Percentiles rank a stretch among this genome's conserved stretches.
phyloP scores from a whole-genome alignment of 1,140 invertebrate genomes.

The Cydia pomonella region DNA sequence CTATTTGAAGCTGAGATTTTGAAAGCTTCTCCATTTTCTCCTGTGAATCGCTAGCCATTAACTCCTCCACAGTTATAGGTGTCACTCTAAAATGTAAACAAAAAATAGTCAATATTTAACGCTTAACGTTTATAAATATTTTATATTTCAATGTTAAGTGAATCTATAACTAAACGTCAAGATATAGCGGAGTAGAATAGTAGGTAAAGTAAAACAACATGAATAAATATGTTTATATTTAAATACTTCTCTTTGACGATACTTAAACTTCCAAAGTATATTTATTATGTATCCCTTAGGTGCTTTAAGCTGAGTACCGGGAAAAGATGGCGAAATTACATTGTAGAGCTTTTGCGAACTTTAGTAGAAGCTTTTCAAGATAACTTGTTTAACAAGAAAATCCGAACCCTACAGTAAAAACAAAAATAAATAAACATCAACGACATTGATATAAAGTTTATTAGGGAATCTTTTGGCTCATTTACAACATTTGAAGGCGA shows the following conservation, averaged over 20 bases:
- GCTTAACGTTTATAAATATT: neutral
- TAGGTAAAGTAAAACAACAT: too few relatives aligned
- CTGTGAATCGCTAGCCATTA: slow-evolving; percentile 80
- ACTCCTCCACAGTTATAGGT: slow-evolving; percentile 87
- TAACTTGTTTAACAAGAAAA: neutral
- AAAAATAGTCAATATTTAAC: neutral
- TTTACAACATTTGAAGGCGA: neutral
- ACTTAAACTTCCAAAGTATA: neutral
- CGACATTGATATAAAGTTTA: neutral
- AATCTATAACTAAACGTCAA: too few relatives aligned
- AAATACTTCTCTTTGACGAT: neutral
- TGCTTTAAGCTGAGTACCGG: neutral
- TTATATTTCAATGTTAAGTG: too few relatives aligned
- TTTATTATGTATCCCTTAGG: neutral
- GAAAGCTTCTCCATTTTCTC: slow-evolving; percentile 82
- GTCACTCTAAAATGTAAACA: slow-evolving; percentile 83
- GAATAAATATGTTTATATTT: too few relatives aligned
- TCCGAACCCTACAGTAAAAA: neutral
- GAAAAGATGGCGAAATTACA: slow-evolving; percentile 2
- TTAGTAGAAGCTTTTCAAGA: neutral
- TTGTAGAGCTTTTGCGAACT: slow-evolving; percentile 1
- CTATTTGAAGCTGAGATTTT: slow-evolving; percentile 86
- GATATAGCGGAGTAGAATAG: too few relatives aligned
- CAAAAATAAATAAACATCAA: neutral
- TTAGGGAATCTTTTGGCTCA: neutral